These are phyloP conservation scores for Gyps fulvus DNA, from an alignment of 2,113 vertebrate genomes.

Conservation along the genomic window DNA sequence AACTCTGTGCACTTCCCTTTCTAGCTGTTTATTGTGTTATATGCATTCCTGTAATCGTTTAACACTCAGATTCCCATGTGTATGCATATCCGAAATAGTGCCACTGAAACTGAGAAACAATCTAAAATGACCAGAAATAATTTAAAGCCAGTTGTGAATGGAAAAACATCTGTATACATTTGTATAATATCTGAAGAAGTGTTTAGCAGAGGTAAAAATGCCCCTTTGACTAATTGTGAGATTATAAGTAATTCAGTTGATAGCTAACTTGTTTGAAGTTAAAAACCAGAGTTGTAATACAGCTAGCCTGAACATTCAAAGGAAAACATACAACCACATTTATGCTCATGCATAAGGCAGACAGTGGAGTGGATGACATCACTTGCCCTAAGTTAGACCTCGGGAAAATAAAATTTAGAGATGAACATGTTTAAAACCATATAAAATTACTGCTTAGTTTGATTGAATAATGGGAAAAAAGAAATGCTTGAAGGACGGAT, in stretches of 20 bases:
- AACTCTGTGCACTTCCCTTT: background rate
- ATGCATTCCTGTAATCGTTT: background rate
- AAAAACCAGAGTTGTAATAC: background rate
- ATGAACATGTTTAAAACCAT: background rate
- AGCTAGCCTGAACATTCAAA: background rate
- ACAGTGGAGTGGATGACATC: background rate
- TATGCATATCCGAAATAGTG: background rate
- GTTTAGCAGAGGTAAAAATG: background rate
- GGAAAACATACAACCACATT: background rate
- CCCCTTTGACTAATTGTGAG: background rate
- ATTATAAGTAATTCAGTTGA: background rate
- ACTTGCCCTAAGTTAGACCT: background rate
- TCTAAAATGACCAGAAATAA: background rate
- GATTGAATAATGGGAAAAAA: background rate
- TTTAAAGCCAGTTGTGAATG: background rate
- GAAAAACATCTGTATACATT: background rate
- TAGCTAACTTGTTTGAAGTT: background rate
- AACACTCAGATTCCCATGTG: background rate
- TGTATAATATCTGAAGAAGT: background rate
- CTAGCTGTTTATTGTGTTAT: background rate
- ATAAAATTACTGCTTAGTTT: background rate
- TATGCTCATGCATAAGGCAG: background rate
- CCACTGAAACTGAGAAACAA: background rate
- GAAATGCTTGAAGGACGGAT: background rate
- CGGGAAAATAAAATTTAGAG: background rate